These are phyloP conservation scores for Poicephalus meyeri DNA, from an alignment of 2,113 vertebrate genomes.

Conservation along the genomic window DNA sequence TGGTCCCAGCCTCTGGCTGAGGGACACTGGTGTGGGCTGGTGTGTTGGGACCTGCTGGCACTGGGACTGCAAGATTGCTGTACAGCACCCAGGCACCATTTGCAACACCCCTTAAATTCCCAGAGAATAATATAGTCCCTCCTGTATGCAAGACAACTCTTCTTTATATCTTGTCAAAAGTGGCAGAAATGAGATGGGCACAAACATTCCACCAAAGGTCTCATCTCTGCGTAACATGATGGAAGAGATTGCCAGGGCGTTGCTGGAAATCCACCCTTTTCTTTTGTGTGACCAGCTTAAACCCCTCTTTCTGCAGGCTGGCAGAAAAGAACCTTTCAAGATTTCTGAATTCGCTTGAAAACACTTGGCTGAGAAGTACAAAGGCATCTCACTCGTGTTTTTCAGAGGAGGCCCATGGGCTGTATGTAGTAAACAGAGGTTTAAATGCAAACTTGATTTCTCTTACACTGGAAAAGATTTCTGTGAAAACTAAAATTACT, in stretches of 20 bases:
- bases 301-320: not conserved
- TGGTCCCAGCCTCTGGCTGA: accelerated
- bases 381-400: accelerated
- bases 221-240: accelerated
- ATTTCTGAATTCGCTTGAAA: not conserved
- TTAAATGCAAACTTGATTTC: not conserved
- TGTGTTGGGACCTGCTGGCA: accelerated
- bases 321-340: not conserved
- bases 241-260: accelerated
- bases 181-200: not conserved
- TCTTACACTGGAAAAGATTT: not conserved
- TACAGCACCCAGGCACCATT: not conserved
- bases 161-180: accelerated
- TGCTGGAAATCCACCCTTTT: not conserved
- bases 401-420: not conserved
- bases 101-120: accelerated
- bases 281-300: not conserved
- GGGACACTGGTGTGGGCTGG: accelerated
- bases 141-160: accelerated
- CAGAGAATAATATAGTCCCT: not conserved
- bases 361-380: not conserved
- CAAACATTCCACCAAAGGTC: not conserved
- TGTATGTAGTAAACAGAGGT: not conserved
- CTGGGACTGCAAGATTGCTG: not conserved
- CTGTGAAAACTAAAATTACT: not conserved